A percentile compares a stretch with the other conserved stretches of the same genome.
Conservation (phyloP, 2,797 vertebrate genomes). For the Pantherophis vulpinus region DNA sequence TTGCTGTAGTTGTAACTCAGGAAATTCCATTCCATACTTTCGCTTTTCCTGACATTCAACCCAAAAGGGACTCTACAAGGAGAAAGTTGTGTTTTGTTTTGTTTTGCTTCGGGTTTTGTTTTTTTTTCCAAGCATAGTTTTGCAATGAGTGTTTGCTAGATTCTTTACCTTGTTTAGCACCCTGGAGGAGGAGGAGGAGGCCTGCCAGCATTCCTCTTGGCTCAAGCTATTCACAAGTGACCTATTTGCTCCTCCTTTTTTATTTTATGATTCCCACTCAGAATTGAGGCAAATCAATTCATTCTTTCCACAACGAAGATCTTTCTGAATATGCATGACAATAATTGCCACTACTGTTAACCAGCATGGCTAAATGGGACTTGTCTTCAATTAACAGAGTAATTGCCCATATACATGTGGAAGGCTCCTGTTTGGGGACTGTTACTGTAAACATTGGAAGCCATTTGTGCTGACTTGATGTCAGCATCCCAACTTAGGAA, state of each 20-base stretch:
- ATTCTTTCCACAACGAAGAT: background rate
- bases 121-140: background rate
- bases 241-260: background rate
- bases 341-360: background rate
- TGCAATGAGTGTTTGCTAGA: slow-evolving; percentile 1
- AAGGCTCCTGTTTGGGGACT: background rate
- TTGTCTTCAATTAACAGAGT: background rate
- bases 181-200: background rate
- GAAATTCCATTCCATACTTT: slow-evolving; percentile 12
- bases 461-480: background rate
- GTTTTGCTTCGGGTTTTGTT: background rate
- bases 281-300: background rate
- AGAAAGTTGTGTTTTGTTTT: background rate
- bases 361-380: background rate
- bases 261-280: background rate
- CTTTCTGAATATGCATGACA: background rate
- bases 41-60: slow-evolving; percentile 3
- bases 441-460: background rate
- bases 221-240: background rate
- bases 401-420: background rate
- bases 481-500: background rate
- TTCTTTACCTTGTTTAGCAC: background rate
- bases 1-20: background rate
- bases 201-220: slow-evolving; percentile 1
- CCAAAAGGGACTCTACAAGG: background rate